phyloP scores from a whole-genome alignment of 2,888 invertebrate genomes.

The Chrysodeixis includens region DNA sequence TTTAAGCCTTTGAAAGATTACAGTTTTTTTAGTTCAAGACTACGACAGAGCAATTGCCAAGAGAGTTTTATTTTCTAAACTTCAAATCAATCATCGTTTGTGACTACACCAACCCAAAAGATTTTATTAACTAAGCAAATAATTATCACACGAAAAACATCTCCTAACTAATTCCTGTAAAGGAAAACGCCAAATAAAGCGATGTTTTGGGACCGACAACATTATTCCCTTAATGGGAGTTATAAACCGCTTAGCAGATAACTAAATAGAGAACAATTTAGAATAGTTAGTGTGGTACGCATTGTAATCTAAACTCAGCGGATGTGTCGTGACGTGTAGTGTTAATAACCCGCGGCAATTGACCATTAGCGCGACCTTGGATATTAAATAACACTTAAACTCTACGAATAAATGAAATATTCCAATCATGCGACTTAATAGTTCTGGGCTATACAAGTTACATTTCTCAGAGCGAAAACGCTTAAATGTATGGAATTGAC shows the following conservation, averaged over 20 bases:
- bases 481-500: no score
- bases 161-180: neutral
- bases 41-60: neutral
- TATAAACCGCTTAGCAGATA: conserved; percentile 19
- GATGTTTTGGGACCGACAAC: conserved; percentile 13
- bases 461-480: no score
- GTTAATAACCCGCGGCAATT: conserved; percentile 26
- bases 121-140: neutral
- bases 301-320: conserved; percentile 33
- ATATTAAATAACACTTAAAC: conserved; percentile 19
- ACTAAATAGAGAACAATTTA: conserved; percentile 41
- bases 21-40: neutral
- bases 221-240: conserved; percentile 24
- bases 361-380: conserved; percentile 21
- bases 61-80: neutral
- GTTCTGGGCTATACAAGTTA: neutral
- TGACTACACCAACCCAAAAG: neutral
- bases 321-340: conserved; percentile 42
- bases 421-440: conserved; percentile 14
- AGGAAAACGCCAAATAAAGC: conserved; percentile 14
- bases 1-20: neutral
- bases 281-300: conserved; percentile 31
- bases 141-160: neutral
- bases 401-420: conserved; percentile 16
- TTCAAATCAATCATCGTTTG: no score